Base-by-base conservation (phyloP, 2,113 vertebrate genomes). In the Arenaria interpres region DNA sequence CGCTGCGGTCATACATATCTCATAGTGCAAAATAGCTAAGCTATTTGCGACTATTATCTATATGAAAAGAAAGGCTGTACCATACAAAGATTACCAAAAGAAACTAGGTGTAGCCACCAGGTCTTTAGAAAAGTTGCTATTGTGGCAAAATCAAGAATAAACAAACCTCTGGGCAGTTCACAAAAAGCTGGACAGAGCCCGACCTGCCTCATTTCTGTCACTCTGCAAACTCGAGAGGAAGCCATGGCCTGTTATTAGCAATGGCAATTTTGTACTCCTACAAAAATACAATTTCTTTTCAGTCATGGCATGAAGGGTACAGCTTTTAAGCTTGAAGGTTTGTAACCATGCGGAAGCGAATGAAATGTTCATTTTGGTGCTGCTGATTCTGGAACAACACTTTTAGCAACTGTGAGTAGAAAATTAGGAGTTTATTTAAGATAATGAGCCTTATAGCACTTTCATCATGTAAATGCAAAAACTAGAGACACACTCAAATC, bases 341-440 rank as follows among this genome's bases (percentile, higher is more conserved):
- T 85, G 62, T 48, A 35, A 37, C 51, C 66, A 39, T 14, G 35
- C 0, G 1, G 74, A 71, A 81, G 60, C 9, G 64, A 71, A 27
- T 13, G 66, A 72, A 88, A 60, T 50, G 56, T 62, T 94, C 43
- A 7, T 89, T 95, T 90, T 64, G 35, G 27, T 48, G 69, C 56
- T 93, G 89, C 73, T 93, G 81, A 41, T 82, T 82, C 87, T 89
- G 67, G 56, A 93, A 85, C 83, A 95, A 85, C 81, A 50, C 35
- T 87, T 91, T 56, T 63, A 85, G 77, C 71, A 85, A 75, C 77
- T 0, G 1, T 78, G 87, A 93, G 74, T 79, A 66, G 91, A 79
- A 96, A 96, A 96, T 94, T 78, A 59, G 68, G 72, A 80, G 80
- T 95, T 92, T 96, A 82, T 95, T 96, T 94, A 89, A 72, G 85